Base-by-base conservation (phyloP, 2,113 vertebrate species). In the Varanus salvator region DNA sequence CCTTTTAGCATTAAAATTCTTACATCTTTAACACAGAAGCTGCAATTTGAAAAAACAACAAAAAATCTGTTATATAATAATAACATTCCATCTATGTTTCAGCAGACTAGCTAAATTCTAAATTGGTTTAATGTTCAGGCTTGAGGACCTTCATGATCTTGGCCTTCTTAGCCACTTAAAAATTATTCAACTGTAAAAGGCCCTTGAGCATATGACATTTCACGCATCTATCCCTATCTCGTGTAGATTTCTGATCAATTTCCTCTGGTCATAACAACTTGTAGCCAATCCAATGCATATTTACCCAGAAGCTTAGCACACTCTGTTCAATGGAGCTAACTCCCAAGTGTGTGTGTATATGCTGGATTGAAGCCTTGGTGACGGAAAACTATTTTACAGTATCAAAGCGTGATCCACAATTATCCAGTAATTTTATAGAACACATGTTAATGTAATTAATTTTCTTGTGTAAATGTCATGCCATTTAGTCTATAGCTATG, bases 391-490 rank as follows among this genome's bases (percentile, higher is more conserved):
- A 93, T 90, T 95, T 87, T 93, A 91, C 84, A 95, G 92, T 64
- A 94, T 93, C 91, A 92, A 96, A 94, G 95, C 94, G 94, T 88
- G 93, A 90, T 91, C 84, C 88, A 91, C 27, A 91, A 95, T 97
- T 94, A 94, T 94, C 95, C 96, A 93, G 90, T 96, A 97, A 72
- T 96, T 97, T 97, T 97, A 96, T 96, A 94, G 89, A 96, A 95
- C 95, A 97, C 95, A 96, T 95, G 93, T 95, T 97, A 94, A 96
- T 96, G 94, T 94, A 97, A 97, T 97, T 97, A 96, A 97, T 97
- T 97, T 97, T 96, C 93, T 92, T 91, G 94, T 92, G 93, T 92
- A 97, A 97, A 97, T 97, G 95, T 97, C 97, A 96, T 96, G 95
- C 95, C 95, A 96, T 96, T 97, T 97, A 96, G 95, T 94, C 96